Percentiles rank a stretch among this genome's conserved stretches.
phyloP scores from a whole-genome alignment of 2,113 vertebrate genomes.

The Cynopterus brachyotis region DNA sequence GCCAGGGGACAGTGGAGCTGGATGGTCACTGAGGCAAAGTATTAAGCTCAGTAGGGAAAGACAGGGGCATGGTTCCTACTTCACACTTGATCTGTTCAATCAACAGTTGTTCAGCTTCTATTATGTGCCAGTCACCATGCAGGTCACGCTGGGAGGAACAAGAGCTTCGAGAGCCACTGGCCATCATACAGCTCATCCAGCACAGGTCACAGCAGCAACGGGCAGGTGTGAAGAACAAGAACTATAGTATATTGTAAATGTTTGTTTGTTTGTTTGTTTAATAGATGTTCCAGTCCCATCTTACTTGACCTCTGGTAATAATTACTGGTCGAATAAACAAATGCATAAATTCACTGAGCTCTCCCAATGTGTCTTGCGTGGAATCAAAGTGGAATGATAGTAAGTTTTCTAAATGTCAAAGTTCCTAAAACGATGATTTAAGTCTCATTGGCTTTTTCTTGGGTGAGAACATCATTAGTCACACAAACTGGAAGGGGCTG shows the following conservation, averaged over 20 bases:
- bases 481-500: not conserved
- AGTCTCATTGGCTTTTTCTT: not conserved
- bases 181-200: not conserved
- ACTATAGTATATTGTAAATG: not conserved
- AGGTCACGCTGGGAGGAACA: not conserved
- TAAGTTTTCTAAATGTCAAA: not conserved
- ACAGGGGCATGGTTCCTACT: not conserved
- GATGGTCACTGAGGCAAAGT: not conserved
- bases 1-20: not conserved
- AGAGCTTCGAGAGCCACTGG: not conserved
- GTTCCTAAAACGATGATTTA: not conserved
- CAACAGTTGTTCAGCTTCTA: not conserved
- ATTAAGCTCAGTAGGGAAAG: not conserved
- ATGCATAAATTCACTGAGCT: not conserved
- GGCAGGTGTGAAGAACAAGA: not conserved
- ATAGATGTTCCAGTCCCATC: not conserved
- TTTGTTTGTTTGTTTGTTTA: not conserved
- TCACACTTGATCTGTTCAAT: not conserved
- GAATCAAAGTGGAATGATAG: not conserved
- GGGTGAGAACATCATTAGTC: not conserved
- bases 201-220: accelerated
- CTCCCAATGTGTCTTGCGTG: not conserved
- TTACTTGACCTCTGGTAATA: not conserved
- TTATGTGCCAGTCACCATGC: not conserved
- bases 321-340: not conserved